Percentiles rank a stretch among this genome's conserved stretches.
These are phyloP conservation scores for Epinotia nisella DNA, from an alignment of 2,888 invertebrate genomes.

Conservation along the genomic window DNA sequence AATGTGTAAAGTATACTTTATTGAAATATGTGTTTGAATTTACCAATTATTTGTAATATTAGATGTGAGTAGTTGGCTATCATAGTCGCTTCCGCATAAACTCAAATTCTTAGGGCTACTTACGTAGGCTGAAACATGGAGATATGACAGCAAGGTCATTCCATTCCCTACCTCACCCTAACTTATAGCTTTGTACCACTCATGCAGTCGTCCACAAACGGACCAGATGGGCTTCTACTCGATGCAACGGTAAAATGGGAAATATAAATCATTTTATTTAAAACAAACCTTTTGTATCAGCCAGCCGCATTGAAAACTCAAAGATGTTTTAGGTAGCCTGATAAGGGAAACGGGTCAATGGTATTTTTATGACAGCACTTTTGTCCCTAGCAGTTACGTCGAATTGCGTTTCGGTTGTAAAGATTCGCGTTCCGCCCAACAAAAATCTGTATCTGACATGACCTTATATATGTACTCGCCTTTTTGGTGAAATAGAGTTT, in stretches of 20 bases:
- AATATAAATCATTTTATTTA: not conserved
- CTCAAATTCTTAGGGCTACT: too few relatives aligned
- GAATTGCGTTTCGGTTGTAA: slow-evolving; percentile 35
- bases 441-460: not conserved
- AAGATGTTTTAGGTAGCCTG: slow-evolving; percentile 37
- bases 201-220: too few relatives aligned
- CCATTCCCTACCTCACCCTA: too few relatives aligned
- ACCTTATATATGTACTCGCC: not conserved
- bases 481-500: not conserved
- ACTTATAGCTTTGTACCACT: too few relatives aligned
- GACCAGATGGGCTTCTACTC: too few relatives aligned
- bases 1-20: too few relatives aligned
- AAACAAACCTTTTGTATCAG: slow-evolving; percentile 7
- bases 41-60: too few relatives aligned
- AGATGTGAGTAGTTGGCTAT: too few relatives aligned
- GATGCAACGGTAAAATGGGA: not conserved
- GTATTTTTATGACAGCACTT: slow-evolving; percentile 52
- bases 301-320: slow-evolving; percentile 19
- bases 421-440: slow-evolving; percentile 6
- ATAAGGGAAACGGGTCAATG: slow-evolving; percentile 48
- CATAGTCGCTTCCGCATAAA: too few relatives aligned
- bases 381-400: slow-evolving; percentile 38
- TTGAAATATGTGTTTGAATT: too few relatives aligned
- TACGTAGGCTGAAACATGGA: too few relatives aligned
- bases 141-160: too few relatives aligned